Base-by-base conservation (phyloP, 2,797 vertebrate species). In the Alcedo atthis region DNA sequence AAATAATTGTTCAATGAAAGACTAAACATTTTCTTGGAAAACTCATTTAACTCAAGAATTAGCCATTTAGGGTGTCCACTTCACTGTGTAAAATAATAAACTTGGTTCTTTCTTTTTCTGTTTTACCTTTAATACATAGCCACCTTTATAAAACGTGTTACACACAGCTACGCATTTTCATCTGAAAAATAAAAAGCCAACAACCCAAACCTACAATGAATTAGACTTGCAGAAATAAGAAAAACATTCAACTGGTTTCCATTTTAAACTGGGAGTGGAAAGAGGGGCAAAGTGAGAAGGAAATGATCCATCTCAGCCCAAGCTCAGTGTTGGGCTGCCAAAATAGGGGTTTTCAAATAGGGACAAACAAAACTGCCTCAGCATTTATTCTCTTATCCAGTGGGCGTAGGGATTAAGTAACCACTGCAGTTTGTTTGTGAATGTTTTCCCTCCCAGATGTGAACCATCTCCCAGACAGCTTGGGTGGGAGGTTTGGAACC, bases 1-100 rank as follows among this genome's bases (percentile, higher is more conserved):
- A 92, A 96, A 81, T 92, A 93, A 90, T 93, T 87, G 81, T 93
- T 95, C 90, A 89, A 21, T 55, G 70, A 78, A 95, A 97, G 86
- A 91, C 92, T 95, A 71, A 93, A 93, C 69, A 66, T 64, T 86
- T 93, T 85, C 40, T 59, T 79, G 93, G 80, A 80, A 93, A 90
- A 76, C 68, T 73, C 70, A 63, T 82, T 81, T 94, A 89, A 81
- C 46, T 86, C 59, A 93, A 92, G 61, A 54, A 55, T 57, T 58
- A 89, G 40, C 86, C 70, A 42, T 85, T 42, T 30, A 82, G 25
- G 48, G 67, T 66, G 87, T 87, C 54, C 70, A 45, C 17, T 81
- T 46, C 70, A 68, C 40, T 51, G 54, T 73, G 51, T 85, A 87
- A 81, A 84, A 92, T 87, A 80, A 90, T 77, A 84, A 80, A 69